A percentile compares a stretch with the other conserved stretches of the same genome.
Conservation (phyloP, 2,113 vertebrate genomes). For the Holacanthus passer region DNA sequence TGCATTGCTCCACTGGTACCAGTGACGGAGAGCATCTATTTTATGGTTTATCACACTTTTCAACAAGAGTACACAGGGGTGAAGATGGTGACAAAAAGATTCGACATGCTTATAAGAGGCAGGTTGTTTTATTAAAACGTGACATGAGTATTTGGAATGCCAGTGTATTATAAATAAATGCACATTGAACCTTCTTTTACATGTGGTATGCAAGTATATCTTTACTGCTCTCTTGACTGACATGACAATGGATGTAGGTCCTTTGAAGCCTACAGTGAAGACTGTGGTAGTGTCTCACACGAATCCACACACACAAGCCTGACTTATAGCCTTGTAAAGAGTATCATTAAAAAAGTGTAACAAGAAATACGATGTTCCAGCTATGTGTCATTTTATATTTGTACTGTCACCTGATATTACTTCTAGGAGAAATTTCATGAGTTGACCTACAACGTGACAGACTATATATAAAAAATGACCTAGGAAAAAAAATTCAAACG, state of each 20-base stretch:
- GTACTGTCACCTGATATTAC: conserved; percentile 12
- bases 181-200: conserved; percentile 16
- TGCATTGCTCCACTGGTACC: conserved; percentile 35
- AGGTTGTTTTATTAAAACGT: conserved; percentile 28
- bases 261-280: conserved; percentile 49
- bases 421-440: not conserved
- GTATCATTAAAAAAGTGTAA: conserved; percentile 23
- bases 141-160: conserved; percentile 1
- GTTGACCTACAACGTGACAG: not conserved
- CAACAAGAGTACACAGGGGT: conserved; percentile 10
- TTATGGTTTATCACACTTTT: conserved; percentile 32
- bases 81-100: conserved; percentile 20
- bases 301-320: conserved; percentile 16
- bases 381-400: conserved; percentile 25
- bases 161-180: conserved; percentile 15
- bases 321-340: conserved; percentile 13
- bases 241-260: conserved; percentile 4
- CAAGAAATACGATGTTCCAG: conserved; percentile 1
- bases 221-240: conserved; percentile 38
- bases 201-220: not conserved
- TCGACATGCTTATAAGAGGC: not conserved
- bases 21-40: conserved; percentile 30
- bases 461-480: not conserved
- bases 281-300: conserved; percentile 27
- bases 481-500: not conserved